Base-by-base conservation (phyloP, 2,888 invertebrate species). In the Cryptosula pallasiana region DNA sequence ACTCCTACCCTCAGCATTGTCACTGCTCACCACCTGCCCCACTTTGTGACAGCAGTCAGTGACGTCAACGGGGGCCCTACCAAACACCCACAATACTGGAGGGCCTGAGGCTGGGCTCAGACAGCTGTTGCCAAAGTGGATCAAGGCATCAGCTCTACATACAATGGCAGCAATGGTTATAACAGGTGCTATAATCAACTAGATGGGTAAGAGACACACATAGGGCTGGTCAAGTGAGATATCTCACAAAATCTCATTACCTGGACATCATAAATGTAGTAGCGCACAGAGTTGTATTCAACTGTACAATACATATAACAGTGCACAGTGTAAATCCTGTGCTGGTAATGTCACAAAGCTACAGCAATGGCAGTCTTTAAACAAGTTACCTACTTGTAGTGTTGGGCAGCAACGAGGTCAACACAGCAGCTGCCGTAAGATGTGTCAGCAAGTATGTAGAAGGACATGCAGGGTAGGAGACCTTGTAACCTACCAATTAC, bases 401-500 rank as follows among this genome's bases (percentile, higher is more conserved):
- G 97, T 83, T 92, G 90, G 0, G 95, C 94, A 0, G 95, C 92
- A 36, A 95, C 90, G 79, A 92, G 91, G 84, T 95, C 94, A 1
- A 93, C 90, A 83, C 95, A 95, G 84, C 94, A 95, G 83, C 94
- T 94, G 76, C 93, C 94, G 84, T 94, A 95, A 0, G 94, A 91
- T 9, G 94, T 94, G 80, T 96, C 95, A 1, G 92, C 95, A 72
- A 96, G 87, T 78, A 95, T 90, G 79, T 91, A 95, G 0, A 82
- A 75, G 35, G 87, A 79, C n/a, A 78, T 76, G 55, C 82, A 77
- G 78, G 88, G 86, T 55, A 91, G 82, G 73, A 80, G 79, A 13
- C 86, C 78, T 73, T 90, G 89, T 27, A 63, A 27, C 32, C 16
- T 63, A 13, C 13, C 32, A 32, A 63, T 32, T 73, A 95, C 88